Conservation (phyloP, 2,888 invertebrate species). For the Eristalis intricaria region DNA sequence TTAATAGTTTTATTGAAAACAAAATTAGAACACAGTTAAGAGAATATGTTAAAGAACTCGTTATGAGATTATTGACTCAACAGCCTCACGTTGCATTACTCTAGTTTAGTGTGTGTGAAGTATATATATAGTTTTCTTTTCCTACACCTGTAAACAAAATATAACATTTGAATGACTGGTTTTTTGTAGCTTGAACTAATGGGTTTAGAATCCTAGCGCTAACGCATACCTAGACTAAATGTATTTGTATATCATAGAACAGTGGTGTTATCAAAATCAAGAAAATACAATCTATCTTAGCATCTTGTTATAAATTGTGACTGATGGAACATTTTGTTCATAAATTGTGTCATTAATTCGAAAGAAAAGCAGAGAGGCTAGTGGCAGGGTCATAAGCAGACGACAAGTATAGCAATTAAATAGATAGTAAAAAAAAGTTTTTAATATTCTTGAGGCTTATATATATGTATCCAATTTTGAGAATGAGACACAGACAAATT, state of each 20-base stretch:
- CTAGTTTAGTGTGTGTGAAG: conserved; percentile 15
- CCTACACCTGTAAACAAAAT: neutral
- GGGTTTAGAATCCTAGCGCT: neutral
- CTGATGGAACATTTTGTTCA: too few relatives aligned
- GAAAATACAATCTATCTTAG: too few relatives aligned
- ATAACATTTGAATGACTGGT: neutral
- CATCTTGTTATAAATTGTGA: too few relatives aligned
- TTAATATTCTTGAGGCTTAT: too few relatives aligned
- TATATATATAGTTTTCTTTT: conserved; percentile 1
- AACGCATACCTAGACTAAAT: neutral
- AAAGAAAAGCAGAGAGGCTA: too few relatives aligned
- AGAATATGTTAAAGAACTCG: conserved; percentile 38
- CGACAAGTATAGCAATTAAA: too few relatives aligned
- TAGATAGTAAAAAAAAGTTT: too few relatives aligned
- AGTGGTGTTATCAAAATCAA: neutral
- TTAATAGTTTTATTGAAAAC: conserved; percentile 43
- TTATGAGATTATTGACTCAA: conserved; percentile 39
- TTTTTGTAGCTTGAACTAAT: neutral
- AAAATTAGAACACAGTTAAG: conserved; percentile 8
- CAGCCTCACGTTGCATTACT: conserved; percentile 27
- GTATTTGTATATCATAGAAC: neutral
- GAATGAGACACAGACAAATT: too few relatives aligned
- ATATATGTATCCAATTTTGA: too few relatives aligned
- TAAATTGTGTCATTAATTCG: too few relatives aligned
- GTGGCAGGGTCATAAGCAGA: too few relatives aligned